Percentiles rank a stretch among this genome's conserved stretches.
These are phyloP conservation scores for Hyles euphorbiae DNA, from an alignment of 1,140 invertebrate species.

Conservation along the genomic window DNA sequence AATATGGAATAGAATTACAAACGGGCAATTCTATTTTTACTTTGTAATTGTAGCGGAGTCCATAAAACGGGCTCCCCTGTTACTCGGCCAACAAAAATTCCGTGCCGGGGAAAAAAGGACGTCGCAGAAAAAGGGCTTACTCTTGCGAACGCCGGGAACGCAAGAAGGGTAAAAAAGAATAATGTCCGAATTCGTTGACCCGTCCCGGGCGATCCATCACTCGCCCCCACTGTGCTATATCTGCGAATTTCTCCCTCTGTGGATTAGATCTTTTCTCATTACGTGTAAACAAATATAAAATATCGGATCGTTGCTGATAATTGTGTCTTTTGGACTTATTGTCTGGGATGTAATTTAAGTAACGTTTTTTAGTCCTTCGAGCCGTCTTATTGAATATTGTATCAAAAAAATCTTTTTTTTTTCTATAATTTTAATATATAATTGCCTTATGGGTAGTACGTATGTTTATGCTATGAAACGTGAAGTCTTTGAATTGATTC, in stretches of 20 bases:
- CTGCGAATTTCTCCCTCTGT: conserved; percentile 35
- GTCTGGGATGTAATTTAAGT: too few species aligned
- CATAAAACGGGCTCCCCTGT: conserved; percentile 49
- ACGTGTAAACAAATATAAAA: conserved; percentile 16
- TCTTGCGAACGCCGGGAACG: conserved; percentile 68
- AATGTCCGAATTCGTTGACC: conserved; percentile 85
- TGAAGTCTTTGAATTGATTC: too few species aligned
- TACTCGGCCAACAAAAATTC: conserved; percentile 53
- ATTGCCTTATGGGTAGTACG: too few species aligned
- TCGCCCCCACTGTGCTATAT: conserved; percentile 46
- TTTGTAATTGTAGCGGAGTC: conserved; percentile 70
- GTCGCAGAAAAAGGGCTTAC: conserved; percentile 72
- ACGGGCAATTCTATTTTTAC: conserved; percentile 64
- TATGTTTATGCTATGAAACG: too few species aligned
- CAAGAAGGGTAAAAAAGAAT: conserved; percentile 80
- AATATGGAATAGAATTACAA: conserved; percentile 54
- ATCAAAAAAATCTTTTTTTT: too few species aligned
- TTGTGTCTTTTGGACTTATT: too few species aligned
- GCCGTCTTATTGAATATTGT: too few species aligned
- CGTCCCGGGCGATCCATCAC: conserved; percentile 83
- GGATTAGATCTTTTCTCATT: conserved; percentile 34
- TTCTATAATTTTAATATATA: too few species aligned
- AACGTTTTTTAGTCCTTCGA: too few species aligned
- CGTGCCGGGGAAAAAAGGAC: conserved; percentile 56
- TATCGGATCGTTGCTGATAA: not conserved